A percentile compares a stretch with the other conserved stretches of the same genome.
Conservation (phyloP, 2,797 vertebrate genomes). For the Sarcophilus harrisii region DNA sequence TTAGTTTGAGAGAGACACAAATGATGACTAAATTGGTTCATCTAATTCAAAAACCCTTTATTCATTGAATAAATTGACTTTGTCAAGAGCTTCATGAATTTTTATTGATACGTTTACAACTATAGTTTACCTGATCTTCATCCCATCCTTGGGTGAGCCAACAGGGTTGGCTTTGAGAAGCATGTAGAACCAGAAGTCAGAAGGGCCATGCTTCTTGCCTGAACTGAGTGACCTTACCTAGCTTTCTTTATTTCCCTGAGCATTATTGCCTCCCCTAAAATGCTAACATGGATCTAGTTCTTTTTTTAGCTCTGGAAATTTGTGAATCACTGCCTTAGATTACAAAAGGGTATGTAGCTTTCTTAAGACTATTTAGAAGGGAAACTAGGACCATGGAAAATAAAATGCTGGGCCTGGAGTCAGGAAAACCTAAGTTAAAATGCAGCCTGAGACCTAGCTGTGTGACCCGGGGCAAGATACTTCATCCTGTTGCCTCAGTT, state of each 20-base stretch:
- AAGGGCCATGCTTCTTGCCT: not conserved
- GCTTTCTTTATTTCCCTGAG: not conserved
- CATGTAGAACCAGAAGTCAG: not conserved
- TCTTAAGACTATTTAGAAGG: not conserved
- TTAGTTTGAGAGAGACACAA: not conserved
- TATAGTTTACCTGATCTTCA: not conserved
- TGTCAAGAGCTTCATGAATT: not conserved
- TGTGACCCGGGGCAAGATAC: not conserved
- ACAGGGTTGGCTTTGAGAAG: not conserved
- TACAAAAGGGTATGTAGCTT: not conserved
- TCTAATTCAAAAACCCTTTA: not conserved
- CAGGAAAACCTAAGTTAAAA: not conserved
- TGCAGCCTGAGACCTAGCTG: not conserved
- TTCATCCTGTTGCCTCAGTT: not conserved
- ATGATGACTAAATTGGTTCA: not conserved
- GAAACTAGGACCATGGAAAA: not conserved
- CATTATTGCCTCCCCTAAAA: not conserved
- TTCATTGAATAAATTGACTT: not conserved
- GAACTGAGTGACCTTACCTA: not conserved
- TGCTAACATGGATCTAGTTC: not conserved
- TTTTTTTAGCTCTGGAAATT: not conserved
- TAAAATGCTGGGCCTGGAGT: not conserved
- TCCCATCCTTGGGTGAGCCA: not conserved
- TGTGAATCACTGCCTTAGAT: not conserved
- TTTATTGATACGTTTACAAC: not conserved